These are phyloP conservation scores for Eubucco bourcierii DNA, from an alignment of 2,113 vertebrate species.

Conservation along the genomic window DNA sequence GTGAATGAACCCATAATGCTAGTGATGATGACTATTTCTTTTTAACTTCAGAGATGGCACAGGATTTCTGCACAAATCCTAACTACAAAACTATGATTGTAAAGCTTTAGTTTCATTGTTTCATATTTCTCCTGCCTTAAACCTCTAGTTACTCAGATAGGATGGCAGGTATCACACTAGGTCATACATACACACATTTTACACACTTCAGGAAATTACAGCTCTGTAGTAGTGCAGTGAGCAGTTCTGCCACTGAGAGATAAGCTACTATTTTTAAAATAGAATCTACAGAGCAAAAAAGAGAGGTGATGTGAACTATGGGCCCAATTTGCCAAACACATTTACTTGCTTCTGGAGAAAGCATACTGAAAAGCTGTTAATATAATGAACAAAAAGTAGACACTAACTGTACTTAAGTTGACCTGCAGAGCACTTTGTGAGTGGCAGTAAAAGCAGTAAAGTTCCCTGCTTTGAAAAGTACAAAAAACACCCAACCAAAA, in stretches of 20 bases:
- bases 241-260: not conserved
- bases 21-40: not conserved
- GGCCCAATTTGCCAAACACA: conserved; percentile 5
- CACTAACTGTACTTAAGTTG: not conserved
- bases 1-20: not conserved
- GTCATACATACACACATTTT: not conserved
- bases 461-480: not conserved
- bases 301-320: not conserved
- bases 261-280: not conserved
- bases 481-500: too few relatives aligned
- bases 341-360: not conserved
- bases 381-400: not conserved
- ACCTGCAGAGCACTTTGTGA: not conserved
- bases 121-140: not conserved
- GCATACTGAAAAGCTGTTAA: not conserved
- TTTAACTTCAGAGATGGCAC: not conserved
- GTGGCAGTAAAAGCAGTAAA: not conserved
- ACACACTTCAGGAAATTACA: not conserved
- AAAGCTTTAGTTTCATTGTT: not conserved
- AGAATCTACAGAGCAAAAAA: not conserved
- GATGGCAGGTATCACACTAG: not conserved
- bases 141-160: not conserved
- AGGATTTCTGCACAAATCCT: not conserved
- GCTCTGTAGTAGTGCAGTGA: not conserved
- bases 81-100: not conserved